A percentile compares a stretch with the other conserved stretches of the same genome.
Evolutionary conservation across 2,113 vertebrate genomes (phyloP).

Genomic region (Tetraodon nigroviridis): DNA sequence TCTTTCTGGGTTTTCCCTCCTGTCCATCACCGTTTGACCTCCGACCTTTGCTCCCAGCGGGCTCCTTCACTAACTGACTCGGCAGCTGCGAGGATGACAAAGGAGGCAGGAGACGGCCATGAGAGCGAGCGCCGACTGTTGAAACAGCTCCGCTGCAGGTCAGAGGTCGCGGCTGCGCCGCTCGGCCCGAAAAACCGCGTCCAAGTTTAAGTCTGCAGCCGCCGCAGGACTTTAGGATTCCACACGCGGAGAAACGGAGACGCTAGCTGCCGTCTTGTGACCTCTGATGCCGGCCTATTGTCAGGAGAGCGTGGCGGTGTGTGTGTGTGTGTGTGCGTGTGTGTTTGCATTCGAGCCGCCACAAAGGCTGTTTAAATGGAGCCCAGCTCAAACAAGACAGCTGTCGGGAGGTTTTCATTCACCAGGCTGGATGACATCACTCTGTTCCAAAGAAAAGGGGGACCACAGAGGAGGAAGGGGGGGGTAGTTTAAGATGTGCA

Average conservation of each 20-base stretch:
- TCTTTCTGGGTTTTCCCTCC: conserved; percentile 91
- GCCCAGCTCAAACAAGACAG: conserved; percentile 60
- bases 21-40: conserved; percentile 95
- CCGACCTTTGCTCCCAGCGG: conserved; percentile 87
- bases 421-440: conserved; percentile 61
- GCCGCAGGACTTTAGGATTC: not conserved
- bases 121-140: conserved; percentile 33
- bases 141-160: conserved; percentile 45
- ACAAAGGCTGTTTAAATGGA: conserved; percentile 58
- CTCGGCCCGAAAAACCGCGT: conserved; percentile 10
- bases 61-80: conserved; percentile 79
- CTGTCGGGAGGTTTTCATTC: conserved; percentile 59
- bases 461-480: not conserved
- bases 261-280: conserved; percentile 10
- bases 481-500: conserved; percentile 46
- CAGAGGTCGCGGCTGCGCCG: conserved; percentile 22
- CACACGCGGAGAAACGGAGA: too few species aligned
- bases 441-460: conserved; percentile 3
- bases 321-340: conserved; percentile 42
- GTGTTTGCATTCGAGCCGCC: conserved; percentile 52
- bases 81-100: conserved; percentile 75
- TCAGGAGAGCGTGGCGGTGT: conserved; percentile 5
- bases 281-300: conserved; percentile 41
- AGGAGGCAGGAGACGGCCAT: conserved; percentile 44
- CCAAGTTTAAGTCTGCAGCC: conserved; percentile 24